Evolutionary conservation across 37 sponge, comb jelly and placozoan species (phyloP), one percentile per base, ranked within the genome.

Genomic region (Geodia barretti): DNA sequence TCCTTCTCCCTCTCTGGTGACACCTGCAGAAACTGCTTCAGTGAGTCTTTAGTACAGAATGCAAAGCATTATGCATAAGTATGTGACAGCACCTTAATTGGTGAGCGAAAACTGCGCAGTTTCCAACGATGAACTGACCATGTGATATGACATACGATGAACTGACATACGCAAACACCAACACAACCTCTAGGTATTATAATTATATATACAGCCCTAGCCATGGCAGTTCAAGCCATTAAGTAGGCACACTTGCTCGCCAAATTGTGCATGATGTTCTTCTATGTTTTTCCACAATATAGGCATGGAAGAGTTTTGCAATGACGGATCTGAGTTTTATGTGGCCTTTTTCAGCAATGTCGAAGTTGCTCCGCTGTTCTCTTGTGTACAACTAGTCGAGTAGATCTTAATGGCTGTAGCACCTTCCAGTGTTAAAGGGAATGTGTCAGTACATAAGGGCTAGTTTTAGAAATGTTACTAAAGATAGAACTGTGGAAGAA

Each of bases 111-210:
- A n/a, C n/a, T n/a, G n/a, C n/a, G n/a, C n/a, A n/a, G n/a, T n/a
- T n/a, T n/a, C n/a, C n/a, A n/a, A n/a, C 14, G 54, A 47, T 47
- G 7, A 17, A 47, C 14, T 47, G 11, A 47, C 54, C 14, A 47
- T 47, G 54, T 47, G 11, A 47, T 47, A 14, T 47, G 54, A 47
- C n/a, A 11, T 58, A 24, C 69, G 14, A 24, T n/a, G 14, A 17
- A 68, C 69, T 30, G 11, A 31, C 33, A 68, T n/a, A 68, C 69
- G 20, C 69, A 68, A 17, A 68, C 69, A 58, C 60, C 11, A 11
- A 58, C 60, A 58, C 60, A 58, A 11, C 11, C 60, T 11, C 60
- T 21, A 11, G 19, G 17, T 21, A 11, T 21, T 19, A 58, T 19
- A 58, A 11, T 21, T 19, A 58, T 19, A 58, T 19, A 20, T n/a